Evolutionary conservation across 1,140 invertebrate genomes (phyloP), one percentile per base, ranked within the genome.

Genomic region (Vollenhovia emeryi): DNA sequence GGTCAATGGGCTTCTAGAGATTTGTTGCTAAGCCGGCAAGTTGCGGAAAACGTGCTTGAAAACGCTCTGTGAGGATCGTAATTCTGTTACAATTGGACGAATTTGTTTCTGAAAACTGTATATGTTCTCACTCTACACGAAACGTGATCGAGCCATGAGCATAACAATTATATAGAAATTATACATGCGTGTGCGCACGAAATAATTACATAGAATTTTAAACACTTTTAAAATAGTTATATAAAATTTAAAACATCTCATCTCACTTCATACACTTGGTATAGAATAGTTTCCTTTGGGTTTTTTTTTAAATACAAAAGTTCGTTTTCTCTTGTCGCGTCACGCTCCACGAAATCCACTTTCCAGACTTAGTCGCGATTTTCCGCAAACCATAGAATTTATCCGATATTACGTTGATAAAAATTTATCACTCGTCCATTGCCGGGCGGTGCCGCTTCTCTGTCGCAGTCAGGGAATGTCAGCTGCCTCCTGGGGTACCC

Each of bases 401-500:
- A 40, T 86, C 48, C 4, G 15, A 62, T 78, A 62, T 57, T 45
- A 8, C 15, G 18, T 57, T 52, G 30, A 89, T 80, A 87, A 87
- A 79, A 91, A 88, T 89, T 89, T 82, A 88, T 90, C 85, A 87
- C 84, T 84, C 85, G 85, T 85, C 88, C 91, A 88, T 92, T 91
- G 88, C 91, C 90, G 91, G 87, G 85, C 91, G 88, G 91, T 91
- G 90, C 89, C 88, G 90, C 87, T 73, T 89, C 76, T 86, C 92
- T 90, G 88, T 93, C 90, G 89, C 90, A 91, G 92, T 93, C 92
- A 93, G 90, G 83, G 88, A 92, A 93, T 93, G 91, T 94, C 93
- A 94, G 92, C 92, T 93, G 92, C 92, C 91, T 93, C 88, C 90
- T 93, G 91, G 73, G 86, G 74, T 90, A 87, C 91, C 91, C 88